These are phyloP conservation scores for Hapalemur alaotrensis DNA, from an alignment of 2,797 vertebrate species.

Conservation along the genomic window DNA sequence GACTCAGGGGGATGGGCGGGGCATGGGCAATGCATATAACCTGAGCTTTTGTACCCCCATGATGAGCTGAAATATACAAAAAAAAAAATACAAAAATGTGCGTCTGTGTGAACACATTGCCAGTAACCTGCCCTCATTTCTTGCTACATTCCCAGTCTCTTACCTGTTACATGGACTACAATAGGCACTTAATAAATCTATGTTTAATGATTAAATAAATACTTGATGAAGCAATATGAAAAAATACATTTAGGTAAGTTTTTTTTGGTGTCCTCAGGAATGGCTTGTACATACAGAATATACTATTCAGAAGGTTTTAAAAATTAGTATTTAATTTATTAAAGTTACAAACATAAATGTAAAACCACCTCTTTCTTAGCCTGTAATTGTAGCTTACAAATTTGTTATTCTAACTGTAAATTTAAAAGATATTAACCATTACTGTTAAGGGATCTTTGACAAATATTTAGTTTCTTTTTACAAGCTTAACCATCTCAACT, in stretches of 20 bases:
- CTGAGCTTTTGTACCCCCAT: too few species aligned
- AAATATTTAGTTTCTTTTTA: background rate
- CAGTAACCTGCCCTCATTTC: background rate
- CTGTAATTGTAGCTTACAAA: background rate
- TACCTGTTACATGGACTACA: background rate
- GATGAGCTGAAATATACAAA: too few species aligned
- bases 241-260: background rate
- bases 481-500: background rate
- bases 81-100: background rate
- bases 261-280: background rate
- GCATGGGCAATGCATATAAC: too few species aligned
- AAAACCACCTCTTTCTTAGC: background rate
- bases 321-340: background rate
- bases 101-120: background rate
- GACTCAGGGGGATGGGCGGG: too few species aligned
- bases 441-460: background rate
- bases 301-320: background rate
- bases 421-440: background rate
- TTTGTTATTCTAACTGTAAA: conserved; percentile 13
- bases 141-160: background rate
- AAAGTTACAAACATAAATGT: background rate
- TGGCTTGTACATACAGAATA: background rate
- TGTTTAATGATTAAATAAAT: background rate
- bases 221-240: background rate
- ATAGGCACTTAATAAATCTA: background rate